Percentiles rank a stretch among this genome's conserved stretches.
These are phyloP conservation scores for Folsomia candida DNA, from an alignment of 2,888 invertebrate species.

Conservation along the genomic window DNA sequence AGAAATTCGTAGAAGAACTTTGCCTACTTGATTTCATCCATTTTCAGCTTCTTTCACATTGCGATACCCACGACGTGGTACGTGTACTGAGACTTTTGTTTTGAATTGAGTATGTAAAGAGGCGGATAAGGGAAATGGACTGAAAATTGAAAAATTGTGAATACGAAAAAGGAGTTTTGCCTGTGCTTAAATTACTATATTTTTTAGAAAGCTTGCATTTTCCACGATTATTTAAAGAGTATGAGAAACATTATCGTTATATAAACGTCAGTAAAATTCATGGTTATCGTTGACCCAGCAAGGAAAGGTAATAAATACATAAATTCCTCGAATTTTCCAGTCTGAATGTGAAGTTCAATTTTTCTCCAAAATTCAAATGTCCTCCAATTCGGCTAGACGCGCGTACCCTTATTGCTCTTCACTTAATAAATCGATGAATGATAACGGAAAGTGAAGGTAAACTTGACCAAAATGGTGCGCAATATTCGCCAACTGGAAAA, in stretches of 20 bases:
- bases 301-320: constrained; percentile 33
- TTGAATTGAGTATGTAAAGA: too few relatives aligned
- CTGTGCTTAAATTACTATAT: constrained; percentile 4
- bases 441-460: too few relatives aligned
- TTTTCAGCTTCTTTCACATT: neutral
- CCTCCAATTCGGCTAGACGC: neutral
- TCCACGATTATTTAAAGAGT: constrained; percentile 4
- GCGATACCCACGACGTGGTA: too few relatives aligned
- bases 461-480: too few relatives aligned
- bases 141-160: constrained; percentile 11
- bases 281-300: constrained; percentile 44
- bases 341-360: neutral
- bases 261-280: constrained; percentile 48
- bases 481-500: too few relatives aligned
- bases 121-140: constrained; percentile 9
- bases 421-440: too few relatives aligned
- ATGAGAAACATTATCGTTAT: constrained; percentile 27
- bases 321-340: neutral
- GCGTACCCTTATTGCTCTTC: too few relatives aligned
- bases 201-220: constrained; percentile 13
- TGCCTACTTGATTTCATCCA: neutral
- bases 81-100: too few relatives aligned
- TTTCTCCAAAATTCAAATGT: too few relatives aligned
- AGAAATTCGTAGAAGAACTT: neutral
- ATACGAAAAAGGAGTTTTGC: neutral